phyloP scores from a whole-genome alignment of 2,113 vertebrate genomes.

The Rhinopithecus roxellana region DNA sequence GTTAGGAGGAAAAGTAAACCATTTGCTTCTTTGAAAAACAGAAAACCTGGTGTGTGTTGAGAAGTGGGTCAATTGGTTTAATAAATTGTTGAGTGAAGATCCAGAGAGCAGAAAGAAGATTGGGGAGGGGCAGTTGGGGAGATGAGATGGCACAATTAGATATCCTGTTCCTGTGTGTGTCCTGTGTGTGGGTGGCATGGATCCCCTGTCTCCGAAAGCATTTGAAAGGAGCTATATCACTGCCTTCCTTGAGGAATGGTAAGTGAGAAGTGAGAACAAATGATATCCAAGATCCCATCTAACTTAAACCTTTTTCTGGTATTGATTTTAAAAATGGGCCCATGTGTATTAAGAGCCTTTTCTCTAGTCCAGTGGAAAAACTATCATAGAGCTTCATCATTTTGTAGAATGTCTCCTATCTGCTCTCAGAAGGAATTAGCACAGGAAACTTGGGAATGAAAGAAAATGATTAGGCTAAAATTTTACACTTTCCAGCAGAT shows the following conservation, averaged over 20 bases:
- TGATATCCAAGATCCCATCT: neutral
- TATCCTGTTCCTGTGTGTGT: neutral
- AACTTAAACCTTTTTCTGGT: slow-evolving; percentile 1
- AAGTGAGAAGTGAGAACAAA: neutral
- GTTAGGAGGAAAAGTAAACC: neutral
- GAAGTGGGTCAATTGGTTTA: neutral
- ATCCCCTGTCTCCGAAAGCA: neutral
- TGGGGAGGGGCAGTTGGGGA: neutral
- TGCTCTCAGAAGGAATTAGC: neutral
- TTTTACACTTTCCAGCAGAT: slow-evolving; percentile 14
- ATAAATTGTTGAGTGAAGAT: neutral
- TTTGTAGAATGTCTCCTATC: neutral
- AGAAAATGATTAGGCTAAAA: neutral
- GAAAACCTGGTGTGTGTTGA: neutral
- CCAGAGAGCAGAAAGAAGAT: neutral
- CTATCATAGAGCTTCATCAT: neutral
- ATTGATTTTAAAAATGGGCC: neutral
- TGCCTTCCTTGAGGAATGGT: neutral
- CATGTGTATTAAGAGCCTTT: neutral
- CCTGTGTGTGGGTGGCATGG: neutral
- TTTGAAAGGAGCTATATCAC: neutral
- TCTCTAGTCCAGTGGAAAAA: neutral
- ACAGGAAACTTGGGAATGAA: neutral
- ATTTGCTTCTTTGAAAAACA: neutral
- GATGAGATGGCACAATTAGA: neutral